Conservation (phyloP, 23 tunicate genomes). For the Trididemnum nubilum region DNA sequence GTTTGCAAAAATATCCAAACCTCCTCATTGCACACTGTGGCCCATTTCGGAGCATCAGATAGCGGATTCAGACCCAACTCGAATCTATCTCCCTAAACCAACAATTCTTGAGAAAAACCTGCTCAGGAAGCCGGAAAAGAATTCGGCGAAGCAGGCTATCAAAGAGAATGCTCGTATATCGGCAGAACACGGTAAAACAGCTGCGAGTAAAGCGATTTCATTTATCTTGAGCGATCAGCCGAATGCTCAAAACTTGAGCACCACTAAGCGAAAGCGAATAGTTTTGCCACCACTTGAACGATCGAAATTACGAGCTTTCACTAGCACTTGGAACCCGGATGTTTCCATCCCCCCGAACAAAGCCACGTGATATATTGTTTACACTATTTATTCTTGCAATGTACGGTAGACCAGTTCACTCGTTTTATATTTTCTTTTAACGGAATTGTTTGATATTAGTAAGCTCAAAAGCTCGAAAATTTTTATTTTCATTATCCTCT, state of each 20-base stretch:
- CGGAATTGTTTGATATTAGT: no score
- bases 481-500: no score
- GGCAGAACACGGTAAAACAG: slow-evolving; percentile 21
- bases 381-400: no score
- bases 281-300: slow-evolving; percentile 23
- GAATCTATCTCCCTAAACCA: not conserved
- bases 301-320: not conserved
- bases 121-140: not conserved
- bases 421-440: no score
- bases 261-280: not conserved
- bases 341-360: not conserved
- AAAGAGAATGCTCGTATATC: slow-evolving; percentile 4
- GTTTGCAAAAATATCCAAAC: slow-evolving; percentile 10
- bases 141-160: not conserved
- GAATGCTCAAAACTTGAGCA: not conserved
- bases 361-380: not conserved
- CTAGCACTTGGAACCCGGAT: slow-evolving; percentile 38
- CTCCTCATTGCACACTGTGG: not conserved
- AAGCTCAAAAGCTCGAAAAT: no score
- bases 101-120: not conserved
- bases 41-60: not conserved
- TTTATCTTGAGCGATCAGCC: not conserved
- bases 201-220: slow-evolving; percentile 15
- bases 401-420: no score
- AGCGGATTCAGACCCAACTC: not conserved